A percentile compares a stretch with the other conserved stretches of the same genome.
phyloP scores from a whole-genome alignment of 2,888 invertebrate species.

The Galeopsomyia nigrocyanea region DNA sequence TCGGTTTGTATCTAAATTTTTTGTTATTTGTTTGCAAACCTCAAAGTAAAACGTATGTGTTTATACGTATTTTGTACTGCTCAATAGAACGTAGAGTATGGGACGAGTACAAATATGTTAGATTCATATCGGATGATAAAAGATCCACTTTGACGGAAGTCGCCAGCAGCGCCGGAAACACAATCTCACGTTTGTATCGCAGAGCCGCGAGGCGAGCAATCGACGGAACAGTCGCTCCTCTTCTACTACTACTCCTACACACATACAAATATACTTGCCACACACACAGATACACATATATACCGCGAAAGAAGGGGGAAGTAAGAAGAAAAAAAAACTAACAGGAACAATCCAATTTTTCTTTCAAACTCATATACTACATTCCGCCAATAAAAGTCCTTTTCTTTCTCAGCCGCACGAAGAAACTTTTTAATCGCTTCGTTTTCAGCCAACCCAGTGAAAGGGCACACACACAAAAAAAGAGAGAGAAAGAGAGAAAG shows the following conservation, averaged over 20 bases:
- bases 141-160: constrained; percentile 32
- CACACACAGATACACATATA: too few relatives aligned
- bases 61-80: background rate
- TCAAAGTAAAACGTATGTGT: too few relatives aligned
- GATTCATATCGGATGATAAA: constrained; percentile 31
- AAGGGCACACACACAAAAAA: background rate
- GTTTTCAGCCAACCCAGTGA: too few relatives aligned
- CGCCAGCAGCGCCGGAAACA: constrained; percentile 4
- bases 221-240: background rate
- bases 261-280: background rate
- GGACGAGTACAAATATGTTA: constrained; percentile 5
- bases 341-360: background rate
- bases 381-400: background rate
- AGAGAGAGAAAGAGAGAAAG: constrained; percentile 17
- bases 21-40: too few relatives aligned
- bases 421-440: too few relatives aligned
- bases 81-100: too few relatives aligned
- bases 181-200: constrained; percentile 19
- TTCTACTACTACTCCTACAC: background rate
- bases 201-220: constrained; percentile 12
- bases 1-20: too few relatives aligned
- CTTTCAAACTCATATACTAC: background rate
- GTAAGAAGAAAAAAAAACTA: constrained; percentile 8
- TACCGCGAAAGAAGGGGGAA: background rate
- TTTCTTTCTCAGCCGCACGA: background rate